Base-by-base conservation (phyloP, 2,797 vertebrate genomes). In the Sphenopsis melanotis region DNA sequence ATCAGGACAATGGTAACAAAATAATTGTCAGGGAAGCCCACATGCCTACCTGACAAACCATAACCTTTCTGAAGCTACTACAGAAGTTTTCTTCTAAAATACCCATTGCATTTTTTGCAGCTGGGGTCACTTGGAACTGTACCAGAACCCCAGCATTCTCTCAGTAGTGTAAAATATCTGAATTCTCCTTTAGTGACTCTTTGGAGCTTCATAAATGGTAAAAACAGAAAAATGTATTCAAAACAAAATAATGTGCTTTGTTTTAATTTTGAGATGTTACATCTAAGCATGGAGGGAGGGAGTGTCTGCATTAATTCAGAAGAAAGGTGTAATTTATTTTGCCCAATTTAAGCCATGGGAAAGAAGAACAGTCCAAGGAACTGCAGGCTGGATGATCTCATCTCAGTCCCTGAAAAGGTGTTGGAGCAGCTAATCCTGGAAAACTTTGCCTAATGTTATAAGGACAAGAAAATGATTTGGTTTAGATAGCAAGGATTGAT, bases 261-360 rank as follows among this genome's bases (percentile, higher is more conserved):
- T 65, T 76, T 57, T 52, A 8, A 21, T 87, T 80, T 80, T 46
- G 50, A 77, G 44, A 34, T 29, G 21, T 52, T 60, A 11, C 6
- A 6, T 15, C 12, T 57, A 84, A 84, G 30, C 1, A 0, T 18
- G 19, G 7, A 61, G 36, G 16, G 15, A 59, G 2, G 4, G 1
- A 4, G 2, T 19, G 9, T 24, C 27, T 72, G 17, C 41, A 36
- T 64, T 66, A 46, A 24, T 81, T 78, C 20, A 21, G 47, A 77
- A 74, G n/a, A 59, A 80, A 80, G 7, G 2, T 27, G 11, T 39
- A 10, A 41, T 88, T 65, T 64, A 15, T 77, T 71, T 90, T 83
- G 9, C 44, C 10, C 15, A 19, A 2, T 1, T 5, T 29, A 76
- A 59, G 26, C 56, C 23, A 8, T 14, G 12, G 8, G 8, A n/a